Conservation (phyloP, 64 coral and sea anemone genomes). For the Astreopora myriophthalma region DNA sequence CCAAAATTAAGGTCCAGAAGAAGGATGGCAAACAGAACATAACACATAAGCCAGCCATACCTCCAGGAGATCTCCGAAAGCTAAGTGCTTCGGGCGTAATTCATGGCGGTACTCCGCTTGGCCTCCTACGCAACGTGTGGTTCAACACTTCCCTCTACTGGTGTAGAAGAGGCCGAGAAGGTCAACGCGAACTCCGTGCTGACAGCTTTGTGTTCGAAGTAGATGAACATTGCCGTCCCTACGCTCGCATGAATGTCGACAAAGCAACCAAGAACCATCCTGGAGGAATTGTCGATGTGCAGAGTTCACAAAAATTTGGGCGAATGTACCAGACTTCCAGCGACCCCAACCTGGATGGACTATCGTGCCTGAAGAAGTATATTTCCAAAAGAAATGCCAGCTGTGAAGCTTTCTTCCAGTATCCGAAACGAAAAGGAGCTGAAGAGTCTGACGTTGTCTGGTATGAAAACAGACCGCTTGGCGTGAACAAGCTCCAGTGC, state of each 20-base stretch:
- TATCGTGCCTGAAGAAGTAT: not conserved
- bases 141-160: not conserved
- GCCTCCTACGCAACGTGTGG: constrained; percentile 12
- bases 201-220: constrained; percentile 6
- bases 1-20: constrained; percentile 17
- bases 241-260: constrained; percentile 32
- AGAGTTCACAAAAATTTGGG: constrained; percentile 30
- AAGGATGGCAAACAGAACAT: not conserved
- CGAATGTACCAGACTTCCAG: constrained; percentile 38
- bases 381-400: not conserved
- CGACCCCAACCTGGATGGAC: not conserved
- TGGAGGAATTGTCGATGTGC: not conserved
- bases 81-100: not conserved
- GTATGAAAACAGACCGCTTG: too few relatives aligned
- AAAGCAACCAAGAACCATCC: constrained; percentile 21
- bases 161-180: constrained; percentile 39
- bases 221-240: not conserved
- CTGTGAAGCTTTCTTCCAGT: constrained; percentile 50
- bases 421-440: constrained; percentile 22
- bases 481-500: too few relatives aligned
- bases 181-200: constrained; percentile 14
- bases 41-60: constrained; percentile 26
- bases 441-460: too few relatives aligned
- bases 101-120: not conserved
- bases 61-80: not conserved